Percentiles rank a stretch among this genome's conserved stretches.
Evolutionary conservation across 2,113 vertebrate species (phyloP).

Genomic region (Natator depressus): DNA sequence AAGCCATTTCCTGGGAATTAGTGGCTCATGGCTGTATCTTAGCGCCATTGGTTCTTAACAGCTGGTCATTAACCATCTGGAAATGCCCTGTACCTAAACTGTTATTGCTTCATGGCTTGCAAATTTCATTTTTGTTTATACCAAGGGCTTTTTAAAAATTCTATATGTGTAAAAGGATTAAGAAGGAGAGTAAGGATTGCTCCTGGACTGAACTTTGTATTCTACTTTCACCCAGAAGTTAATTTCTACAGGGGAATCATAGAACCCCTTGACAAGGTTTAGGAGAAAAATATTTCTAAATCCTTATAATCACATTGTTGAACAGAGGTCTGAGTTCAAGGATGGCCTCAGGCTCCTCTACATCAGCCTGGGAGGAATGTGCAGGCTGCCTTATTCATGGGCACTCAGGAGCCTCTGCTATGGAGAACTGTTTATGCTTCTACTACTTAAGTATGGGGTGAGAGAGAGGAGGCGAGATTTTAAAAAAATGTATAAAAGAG

Average conservation of each 20-base stretch:
- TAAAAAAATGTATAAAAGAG: neutral
- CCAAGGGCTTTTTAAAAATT: constrained; percentile 2
- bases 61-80: constrained; percentile 27
- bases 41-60: constrained; percentile 35
- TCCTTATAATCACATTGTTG: constrained; percentile 18
- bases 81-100: constrained; percentile 35
- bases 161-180: neutral
- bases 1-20: constrained; percentile 43
- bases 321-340: constrained; percentile 6
- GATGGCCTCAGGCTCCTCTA: neutral
- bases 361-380: constrained; percentile 34
- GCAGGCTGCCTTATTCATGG: neutral
- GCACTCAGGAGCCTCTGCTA: neutral
- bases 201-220: constrained; percentile 46
- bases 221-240: constrained; percentile 38
- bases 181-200: constrained; percentile 43
- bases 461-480: neutral
- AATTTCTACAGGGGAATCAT: constrained; percentile 55
- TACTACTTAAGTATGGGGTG: neutral
- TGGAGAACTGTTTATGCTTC: neutral
- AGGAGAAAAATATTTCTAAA: constrained; percentile 33
- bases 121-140: constrained; percentile 54
- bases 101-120: constrained; percentile 41
- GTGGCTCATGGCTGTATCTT: constrained; percentile 45
- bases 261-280: constrained; percentile 35